Conservation (phyloP, 1,140 invertebrate species). For the Drosophila novamexicana region DNA sequence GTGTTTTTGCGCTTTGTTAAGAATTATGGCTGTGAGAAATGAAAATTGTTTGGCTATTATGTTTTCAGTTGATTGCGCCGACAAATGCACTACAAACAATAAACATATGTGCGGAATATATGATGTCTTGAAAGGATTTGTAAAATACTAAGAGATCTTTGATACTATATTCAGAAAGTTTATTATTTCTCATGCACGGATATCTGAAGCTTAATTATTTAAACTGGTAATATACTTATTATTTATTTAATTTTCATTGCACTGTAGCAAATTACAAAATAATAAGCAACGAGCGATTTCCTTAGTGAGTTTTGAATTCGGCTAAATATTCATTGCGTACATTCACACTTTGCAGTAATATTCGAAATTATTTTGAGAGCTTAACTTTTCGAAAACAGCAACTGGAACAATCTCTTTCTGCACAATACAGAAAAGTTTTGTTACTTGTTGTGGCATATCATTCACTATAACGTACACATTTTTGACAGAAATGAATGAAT, state of each 20-base stretch:
- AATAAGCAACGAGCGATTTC: too few relatives aligned
- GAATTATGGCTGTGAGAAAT: conserved; percentile 72
- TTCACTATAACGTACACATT: conserved; percentile 30
- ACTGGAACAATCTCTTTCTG: not conserved
- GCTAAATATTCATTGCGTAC: too few relatives aligned
- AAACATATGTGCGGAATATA: not conserved
- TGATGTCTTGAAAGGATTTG: too few relatives aligned
- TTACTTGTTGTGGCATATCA: conserved; percentile 7
- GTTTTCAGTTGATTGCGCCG: not conserved
- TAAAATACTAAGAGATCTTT: too few relatives aligned
- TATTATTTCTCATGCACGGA: too few relatives aligned
- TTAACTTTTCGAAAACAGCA: not conserved
- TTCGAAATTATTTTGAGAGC: not conserved
- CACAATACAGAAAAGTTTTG: conserved; percentile 23
- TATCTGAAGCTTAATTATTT: too few relatives aligned
- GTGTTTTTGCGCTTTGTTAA: conserved; percentile 59
- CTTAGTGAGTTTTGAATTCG: too few relatives aligned
- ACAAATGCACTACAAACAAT: conserved; percentile 9
- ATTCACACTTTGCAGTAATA: not conserved
- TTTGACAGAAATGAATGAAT: conserved; percentile 73
- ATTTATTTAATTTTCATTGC: too few relatives aligned
- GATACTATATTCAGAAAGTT: too few relatives aligned
- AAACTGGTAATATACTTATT: too few relatives aligned
- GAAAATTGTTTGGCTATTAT: conserved; percentile 49
- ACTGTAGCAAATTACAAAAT: too few relatives aligned